Percentiles rank a stretch among this genome's conserved stretches.
phyloP scores from a whole-genome alignment of 2,888 invertebrate species.

The Lypha dubia region DNA sequence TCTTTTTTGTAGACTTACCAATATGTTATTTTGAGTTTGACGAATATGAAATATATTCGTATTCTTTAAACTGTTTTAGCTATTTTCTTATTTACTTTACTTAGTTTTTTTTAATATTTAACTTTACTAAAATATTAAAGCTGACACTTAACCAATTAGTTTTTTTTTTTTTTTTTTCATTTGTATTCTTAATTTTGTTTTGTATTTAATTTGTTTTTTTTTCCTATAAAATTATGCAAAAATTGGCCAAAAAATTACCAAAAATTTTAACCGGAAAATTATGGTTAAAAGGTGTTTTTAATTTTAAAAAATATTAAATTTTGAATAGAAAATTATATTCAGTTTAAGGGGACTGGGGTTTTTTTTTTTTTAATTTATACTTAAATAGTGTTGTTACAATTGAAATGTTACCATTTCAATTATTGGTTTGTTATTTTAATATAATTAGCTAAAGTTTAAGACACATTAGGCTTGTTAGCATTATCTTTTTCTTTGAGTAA shows the following conservation, averaged over 20 bases:
- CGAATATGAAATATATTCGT: conserved; percentile 34
- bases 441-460: conserved; percentile 82
- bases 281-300: conserved; percentile 49
- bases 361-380: conserved; percentile 63
- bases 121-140: conserved; percentile 81
- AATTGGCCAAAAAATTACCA: conserved; percentile 38
- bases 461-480: conserved; percentile 83
- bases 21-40: conserved; percentile 18
- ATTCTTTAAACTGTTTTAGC: conserved; percentile 10
- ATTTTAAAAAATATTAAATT: conserved; percentile 38
- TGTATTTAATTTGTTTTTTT: conserved; percentile 27
- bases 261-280: conserved; percentile 57
- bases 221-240: conserved; percentile 61
- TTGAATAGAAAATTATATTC: conserved; percentile 45
- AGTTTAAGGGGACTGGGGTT: conserved; percentile 10
- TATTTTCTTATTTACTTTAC: conserved; percentile 30
- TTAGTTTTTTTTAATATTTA: conserved; percentile 47
- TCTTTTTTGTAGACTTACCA: conserved; percentile 38
- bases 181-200: conserved; percentile 51
- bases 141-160: conserved; percentile 81
- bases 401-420: conserved; percentile 57
- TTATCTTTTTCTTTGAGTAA: conserved; percentile 70
- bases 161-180: conserved; percentile 72
- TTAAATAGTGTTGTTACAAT: conserved; percentile 72
- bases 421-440: conserved; percentile 32